Evolutionary conservation across 2,888 invertebrate genomes (phyloP), one percentile per base, ranked within the genome.

Genomic region (Agrotis segetum): DNA sequence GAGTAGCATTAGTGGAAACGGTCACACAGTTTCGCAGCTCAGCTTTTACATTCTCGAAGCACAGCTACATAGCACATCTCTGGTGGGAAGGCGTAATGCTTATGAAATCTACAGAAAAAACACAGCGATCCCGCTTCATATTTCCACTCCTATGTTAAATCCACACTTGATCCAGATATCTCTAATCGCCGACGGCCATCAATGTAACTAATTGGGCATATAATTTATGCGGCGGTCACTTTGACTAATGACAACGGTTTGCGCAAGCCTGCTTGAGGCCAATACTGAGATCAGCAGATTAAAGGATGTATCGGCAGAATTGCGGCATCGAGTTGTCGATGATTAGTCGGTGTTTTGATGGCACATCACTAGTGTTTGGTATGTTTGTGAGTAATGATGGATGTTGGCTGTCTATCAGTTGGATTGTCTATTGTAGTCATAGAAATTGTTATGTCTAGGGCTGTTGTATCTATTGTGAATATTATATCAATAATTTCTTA

Each of bases 131-230:
- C 13, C 24, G 47, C 13, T 50, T 63, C 29, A 24, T 74, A 52
- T 71, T 7, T 2, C 3, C 21, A 6, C 21, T 75, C 84, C 81
- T 90, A 58, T 74, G 65, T 79, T 62, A 59, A 46, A 65, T 19
- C 24, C 40, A 76, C 67, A 79, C 83, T 84, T 85, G 87, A 90
- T 90, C 88, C 79, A 89, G 88, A 92, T 91, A 91, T 91, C 89
- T 85, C 88, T 92, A 92, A 93, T 94, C 92, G 88, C 87, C 86
- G 88, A 88, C 89, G 86, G 86, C 88, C 92, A 92, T 94, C 94
- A 93, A 93, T 94, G 91, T 91, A 91, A 92, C 94, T 95, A 95
- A 95, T 95, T 94, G 94, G 89, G 88, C 92, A 86, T 91, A 88
- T 94, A 95, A 95, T 93, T 91, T 93, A 94, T 94, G 92, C 93